Conservation (phyloP, 2,888 invertebrate species). For the Microchrysa polita region DNA sequence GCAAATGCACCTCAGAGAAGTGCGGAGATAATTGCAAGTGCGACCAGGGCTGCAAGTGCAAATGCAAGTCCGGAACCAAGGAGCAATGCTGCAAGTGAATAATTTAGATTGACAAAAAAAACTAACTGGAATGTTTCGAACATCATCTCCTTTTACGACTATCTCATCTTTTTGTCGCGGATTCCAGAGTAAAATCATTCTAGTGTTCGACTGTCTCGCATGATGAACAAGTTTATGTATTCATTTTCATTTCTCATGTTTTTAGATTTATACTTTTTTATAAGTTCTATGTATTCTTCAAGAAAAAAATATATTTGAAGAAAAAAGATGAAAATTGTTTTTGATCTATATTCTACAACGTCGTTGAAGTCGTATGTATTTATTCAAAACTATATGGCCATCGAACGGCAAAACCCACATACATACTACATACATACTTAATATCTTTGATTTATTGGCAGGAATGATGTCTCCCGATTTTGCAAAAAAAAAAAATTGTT, state of each 20-base stretch:
- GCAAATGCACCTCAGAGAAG: conserved; percentile 60
- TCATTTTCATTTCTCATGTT: neutral
- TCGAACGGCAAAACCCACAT: too few relatives aligned
- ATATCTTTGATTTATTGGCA: too few relatives aligned
- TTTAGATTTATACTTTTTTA: too few relatives aligned
- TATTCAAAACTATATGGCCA: too few relatives aligned
- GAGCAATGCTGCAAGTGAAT: conserved; percentile 49
- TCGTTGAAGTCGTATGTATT: too few relatives aligned
- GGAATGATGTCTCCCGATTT: too few relatives aligned
- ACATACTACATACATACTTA: too few relatives aligned
- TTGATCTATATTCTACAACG: too few relatives aligned
- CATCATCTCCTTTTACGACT: neutral
- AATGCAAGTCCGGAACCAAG: conserved; percentile 52
- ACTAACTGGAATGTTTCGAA: neutral
- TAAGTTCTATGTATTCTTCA: too few relatives aligned
- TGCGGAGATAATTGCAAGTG: conserved; percentile 60
- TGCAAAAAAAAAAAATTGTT: too few relatives aligned
- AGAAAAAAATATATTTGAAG: too few relatives aligned
- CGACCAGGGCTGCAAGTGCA: conserved; percentile 54
- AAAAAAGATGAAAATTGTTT: too few relatives aligned
- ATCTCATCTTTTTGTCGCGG: neutral
- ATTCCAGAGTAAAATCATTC: conserved; percentile 1
- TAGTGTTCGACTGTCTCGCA: conserved; percentile 9
- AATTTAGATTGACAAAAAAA: neutral
- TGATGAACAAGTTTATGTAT: neutral